Conservation (phyloP, 1,140 invertebrate species). For the Ceratina japonica region DNA sequence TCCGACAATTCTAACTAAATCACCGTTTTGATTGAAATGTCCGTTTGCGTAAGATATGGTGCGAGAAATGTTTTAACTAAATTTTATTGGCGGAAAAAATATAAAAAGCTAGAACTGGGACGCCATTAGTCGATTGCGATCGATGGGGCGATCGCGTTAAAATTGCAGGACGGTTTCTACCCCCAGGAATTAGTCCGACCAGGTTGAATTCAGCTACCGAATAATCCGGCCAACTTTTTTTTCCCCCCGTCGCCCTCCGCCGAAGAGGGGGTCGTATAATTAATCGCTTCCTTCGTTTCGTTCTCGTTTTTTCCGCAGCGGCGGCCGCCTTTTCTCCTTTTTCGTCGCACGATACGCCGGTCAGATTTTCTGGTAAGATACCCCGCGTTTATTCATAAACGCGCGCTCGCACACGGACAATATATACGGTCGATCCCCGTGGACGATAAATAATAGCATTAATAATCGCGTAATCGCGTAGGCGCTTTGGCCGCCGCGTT, state of each 20-base stretch:
- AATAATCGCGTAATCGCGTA: constrained; percentile 50
- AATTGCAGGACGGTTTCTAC: not conserved
- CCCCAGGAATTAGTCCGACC: not conserved
- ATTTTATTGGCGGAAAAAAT: not conserved
- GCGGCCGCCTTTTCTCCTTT: constrained; percentile 9
- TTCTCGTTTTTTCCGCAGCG: constrained; percentile 18
- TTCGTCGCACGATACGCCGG: not conserved
- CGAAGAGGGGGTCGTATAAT: constrained; percentile 33
- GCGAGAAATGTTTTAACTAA: no score
- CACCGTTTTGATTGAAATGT: no score
- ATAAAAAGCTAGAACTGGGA: not conserved
- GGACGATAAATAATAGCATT: constrained; percentile 58
- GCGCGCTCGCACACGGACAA: constrained; percentile 1
- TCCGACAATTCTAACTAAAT: not conserved
- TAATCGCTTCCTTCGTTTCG: constrained; percentile 31
- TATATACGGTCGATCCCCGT: constrained; percentile 19
- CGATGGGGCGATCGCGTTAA: not conserved
- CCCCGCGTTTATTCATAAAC: constrained; percentile 16
- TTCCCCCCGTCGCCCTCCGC: not conserved
- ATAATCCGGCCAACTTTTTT: not conserved
- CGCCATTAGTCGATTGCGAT: not conserved
- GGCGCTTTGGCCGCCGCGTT: not conserved
- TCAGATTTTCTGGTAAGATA: constrained; percentile 46
- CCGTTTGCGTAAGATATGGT: no score
- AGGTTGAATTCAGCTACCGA: not conserved